phyloP scores from a whole-genome alignment of 1,140 invertebrate species.

The Conus betulinus region DNA sequence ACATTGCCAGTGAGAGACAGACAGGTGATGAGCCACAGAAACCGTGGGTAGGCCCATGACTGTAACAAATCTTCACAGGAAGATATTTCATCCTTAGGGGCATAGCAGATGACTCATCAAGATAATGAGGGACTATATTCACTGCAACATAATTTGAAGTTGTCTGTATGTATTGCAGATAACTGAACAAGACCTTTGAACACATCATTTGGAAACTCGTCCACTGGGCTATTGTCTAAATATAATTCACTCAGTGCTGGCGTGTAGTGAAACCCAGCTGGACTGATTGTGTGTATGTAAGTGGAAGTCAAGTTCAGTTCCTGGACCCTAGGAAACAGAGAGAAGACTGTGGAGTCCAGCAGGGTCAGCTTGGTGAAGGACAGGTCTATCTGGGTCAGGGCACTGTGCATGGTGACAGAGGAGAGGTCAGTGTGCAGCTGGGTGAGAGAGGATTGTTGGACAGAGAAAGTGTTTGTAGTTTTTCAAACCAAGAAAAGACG shows the following conservation, averaged over 20 bases:
- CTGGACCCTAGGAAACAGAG: neutral
- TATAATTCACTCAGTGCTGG: neutral
- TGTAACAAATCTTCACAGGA: neutral
- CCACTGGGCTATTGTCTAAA: neutral
- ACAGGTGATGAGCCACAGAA: conserved; percentile 51
- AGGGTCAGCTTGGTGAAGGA: neutral
- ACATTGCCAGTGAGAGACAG: conserved; percentile 53
- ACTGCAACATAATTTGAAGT: neutral
- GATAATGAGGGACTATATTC: neutral
- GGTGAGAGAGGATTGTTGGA: neutral
- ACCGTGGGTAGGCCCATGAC: conserved; percentile 25
- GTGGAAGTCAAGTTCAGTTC: neutral
- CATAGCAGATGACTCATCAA: neutral
- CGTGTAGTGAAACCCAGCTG: neutral
- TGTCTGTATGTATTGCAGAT: neutral
- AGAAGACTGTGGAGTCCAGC: conserved; percentile 13
- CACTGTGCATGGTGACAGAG: neutral
- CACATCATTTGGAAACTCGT: neutral
- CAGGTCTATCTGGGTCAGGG: neutral
- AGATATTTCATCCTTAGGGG: neutral
- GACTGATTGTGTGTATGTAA: neutral
- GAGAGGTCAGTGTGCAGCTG: neutral
- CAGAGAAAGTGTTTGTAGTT: conserved; percentile 25
- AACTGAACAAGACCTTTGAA: neutral
- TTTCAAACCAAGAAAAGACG: conserved; percentile 16